A percentile compares a stretch with the other conserved stretches of the same genome.
phyloP scores from a whole-genome alignment of 2,113 vertebrate species.

The Tursiops truncatus region DNA sequence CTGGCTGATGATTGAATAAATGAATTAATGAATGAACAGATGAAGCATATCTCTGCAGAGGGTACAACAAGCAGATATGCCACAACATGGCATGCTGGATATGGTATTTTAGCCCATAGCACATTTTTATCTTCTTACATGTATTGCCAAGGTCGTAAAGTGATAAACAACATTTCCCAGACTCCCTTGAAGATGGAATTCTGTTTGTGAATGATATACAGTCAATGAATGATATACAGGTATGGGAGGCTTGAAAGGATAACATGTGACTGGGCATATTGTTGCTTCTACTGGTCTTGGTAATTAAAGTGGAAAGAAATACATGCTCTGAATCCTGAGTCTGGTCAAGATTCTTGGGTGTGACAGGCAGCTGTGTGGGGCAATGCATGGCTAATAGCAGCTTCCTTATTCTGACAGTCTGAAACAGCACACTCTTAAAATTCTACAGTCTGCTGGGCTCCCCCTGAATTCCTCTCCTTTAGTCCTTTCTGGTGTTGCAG shows the following conservation, averaged over 20 bases:
- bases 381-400: neutral
- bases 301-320: neutral
- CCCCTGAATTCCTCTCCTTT: neutral
- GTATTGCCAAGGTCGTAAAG: neutral
- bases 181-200: neutral
- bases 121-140: neutral
- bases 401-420: neutral
- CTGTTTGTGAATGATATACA: neutral
- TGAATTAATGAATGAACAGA: neutral
- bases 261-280: neutral
- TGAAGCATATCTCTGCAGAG: neutral
- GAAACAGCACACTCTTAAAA: neutral
- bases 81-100: fast-evolving
- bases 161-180: neutral
- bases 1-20: neutral
- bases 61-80: neutral
- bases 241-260: neutral
- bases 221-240: neutral
- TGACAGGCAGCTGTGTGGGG: neutral
- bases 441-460: neutral
- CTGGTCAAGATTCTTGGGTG: neutral
- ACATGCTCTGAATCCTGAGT: neutral
- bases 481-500: neutral
- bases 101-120: neutral
- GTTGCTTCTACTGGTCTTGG: neutral